These are phyloP conservation scores for Dasyprocta punctata DNA, from an alignment of 2,113 vertebrate genomes.

Conservation along the genomic window DNA sequence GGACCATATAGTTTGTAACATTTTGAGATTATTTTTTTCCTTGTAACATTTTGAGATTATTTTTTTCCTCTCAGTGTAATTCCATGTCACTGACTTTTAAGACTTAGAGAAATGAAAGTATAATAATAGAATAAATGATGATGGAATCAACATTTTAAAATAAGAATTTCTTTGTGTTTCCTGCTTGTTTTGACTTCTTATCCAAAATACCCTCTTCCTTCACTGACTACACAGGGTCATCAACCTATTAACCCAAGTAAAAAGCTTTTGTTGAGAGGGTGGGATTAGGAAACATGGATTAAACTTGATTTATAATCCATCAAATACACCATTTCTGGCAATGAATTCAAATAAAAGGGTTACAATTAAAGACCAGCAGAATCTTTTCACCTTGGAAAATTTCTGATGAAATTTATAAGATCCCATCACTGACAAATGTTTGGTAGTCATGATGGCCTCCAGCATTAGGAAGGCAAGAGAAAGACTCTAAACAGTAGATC, in stretches of 20 bases:
- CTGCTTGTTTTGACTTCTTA: not conserved
- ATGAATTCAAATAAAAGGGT: not conserved
- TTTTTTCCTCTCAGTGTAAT: not conserved
- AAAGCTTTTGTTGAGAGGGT: slow-evolving; percentile 2
- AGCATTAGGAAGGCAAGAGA: not conserved
- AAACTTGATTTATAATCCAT: not conserved
- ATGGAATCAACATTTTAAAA: slow-evolving; percentile 46
- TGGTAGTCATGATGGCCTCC: not conserved
- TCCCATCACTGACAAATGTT: not conserved
- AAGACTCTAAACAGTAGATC: not conserved
- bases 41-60: slow-evolving; percentile 21
- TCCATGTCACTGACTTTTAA: slow-evolving; percentile 26
- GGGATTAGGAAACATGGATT: not conserved
- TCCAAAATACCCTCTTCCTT: not conserved
- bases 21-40: slow-evolving; percentile 27
- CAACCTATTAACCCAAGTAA: not conserved
- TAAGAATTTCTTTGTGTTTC: not conserved
- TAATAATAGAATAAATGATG: slow-evolving; percentile 9
- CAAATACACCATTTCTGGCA: slow-evolving; percentile 5
- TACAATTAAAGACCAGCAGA: not conserved
- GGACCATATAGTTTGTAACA: not conserved
- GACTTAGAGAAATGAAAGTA: not conserved
- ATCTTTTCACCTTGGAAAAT: slow-evolving; percentile 1
- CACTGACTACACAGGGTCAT: not conserved
- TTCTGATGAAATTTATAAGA: not conserved